Evolutionary conservation across 2,888 invertebrate genomes (phyloP).

Genomic region (Drosophila merina): DNA sequence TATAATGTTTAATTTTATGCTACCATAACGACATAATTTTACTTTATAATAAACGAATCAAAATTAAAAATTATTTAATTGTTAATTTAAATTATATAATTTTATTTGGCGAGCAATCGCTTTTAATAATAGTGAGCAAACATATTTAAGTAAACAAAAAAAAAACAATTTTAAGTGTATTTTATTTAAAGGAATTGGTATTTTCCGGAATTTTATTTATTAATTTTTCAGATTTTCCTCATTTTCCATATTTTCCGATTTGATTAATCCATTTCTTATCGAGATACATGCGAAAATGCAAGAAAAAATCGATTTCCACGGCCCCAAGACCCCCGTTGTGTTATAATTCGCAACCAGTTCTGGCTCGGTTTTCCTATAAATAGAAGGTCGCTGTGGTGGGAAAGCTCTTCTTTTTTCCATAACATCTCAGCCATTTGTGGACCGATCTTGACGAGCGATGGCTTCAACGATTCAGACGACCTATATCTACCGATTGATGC

Average conservation of each 20-base stretch:
- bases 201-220: background rate
- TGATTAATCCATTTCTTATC: background rate
- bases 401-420: background rate
- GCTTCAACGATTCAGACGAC: background rate
- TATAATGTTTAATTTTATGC: slow-evolving; percentile 58
- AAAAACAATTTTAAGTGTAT: slow-evolving; percentile 2
- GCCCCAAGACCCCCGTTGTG: no score
- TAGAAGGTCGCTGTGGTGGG: background rate
- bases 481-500: background rate
- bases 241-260: background rate
- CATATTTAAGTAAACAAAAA: slow-evolving; percentile 57
- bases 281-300: background rate
- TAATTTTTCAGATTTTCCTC: background rate
- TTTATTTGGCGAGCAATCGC: slow-evolving; percentile 64
- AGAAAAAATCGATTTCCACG: no score
- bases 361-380: background rate
- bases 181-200: slow-evolving; percentile 5
- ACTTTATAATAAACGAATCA: slow-evolving; percentile 63
- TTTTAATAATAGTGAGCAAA: slow-evolving; percentile 47
- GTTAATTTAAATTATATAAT: slow-evolving; percentile 74
- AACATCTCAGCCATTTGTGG: background rate
- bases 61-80: slow-evolving; percentile 76
- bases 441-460: background rate
- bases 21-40: slow-evolving; percentile 63
- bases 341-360: background rate